Evolutionary conservation across 2,797 vertebrate genomes (phyloP), one percentile per base, ranked within the genome.

Genomic region (Halcyon badia): DNA sequence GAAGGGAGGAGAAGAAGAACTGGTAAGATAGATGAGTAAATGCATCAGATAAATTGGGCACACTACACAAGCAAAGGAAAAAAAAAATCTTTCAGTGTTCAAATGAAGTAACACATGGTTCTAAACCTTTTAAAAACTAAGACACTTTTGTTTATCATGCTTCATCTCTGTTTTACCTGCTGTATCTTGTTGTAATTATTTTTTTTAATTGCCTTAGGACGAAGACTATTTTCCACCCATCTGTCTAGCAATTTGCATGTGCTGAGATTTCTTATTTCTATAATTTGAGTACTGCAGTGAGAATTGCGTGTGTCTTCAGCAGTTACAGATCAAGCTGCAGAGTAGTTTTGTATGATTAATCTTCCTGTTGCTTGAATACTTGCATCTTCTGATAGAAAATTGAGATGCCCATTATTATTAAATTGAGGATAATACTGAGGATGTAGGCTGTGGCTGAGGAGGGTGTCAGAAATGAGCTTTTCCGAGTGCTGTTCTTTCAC

Each of bases 101-200:
- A 60, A 20, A 7, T 87, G 54, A 87, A 94, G 48, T 82, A 62
- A 65, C 49, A 22, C 2, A 10, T 41, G 6, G 25, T 61, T 81
- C 52, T 83, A 68, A 94, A 57, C 61, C 78, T 19, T 91, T 81
- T 51, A 26, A 92, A 94, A 82, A 54, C 56, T 72, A 85, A 90
- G 60, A 24, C 39, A 76, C 57, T 78, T 94, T 26, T 71, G 19
- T 75, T 92, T 86, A 76, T 92, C 76, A 2, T 85, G 28, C 60
- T 80, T 91, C 51, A 86, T 92, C 76, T 94, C 44, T 75, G 24
- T 54, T 91, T 75, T 62, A 69, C n/a, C 1, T 84, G 49, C 68
- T 84, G 28, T 85, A 73, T 90, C 66, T 93, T 73, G 52, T 58
- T 83, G 26, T 86, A 77, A 64, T 75, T 86, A 8, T 21, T 10